These are phyloP conservation scores for Meloidogyne hapla DNA, from an alignment of 1,140 invertebrate species.

Conservation along the genomic window DNA sequence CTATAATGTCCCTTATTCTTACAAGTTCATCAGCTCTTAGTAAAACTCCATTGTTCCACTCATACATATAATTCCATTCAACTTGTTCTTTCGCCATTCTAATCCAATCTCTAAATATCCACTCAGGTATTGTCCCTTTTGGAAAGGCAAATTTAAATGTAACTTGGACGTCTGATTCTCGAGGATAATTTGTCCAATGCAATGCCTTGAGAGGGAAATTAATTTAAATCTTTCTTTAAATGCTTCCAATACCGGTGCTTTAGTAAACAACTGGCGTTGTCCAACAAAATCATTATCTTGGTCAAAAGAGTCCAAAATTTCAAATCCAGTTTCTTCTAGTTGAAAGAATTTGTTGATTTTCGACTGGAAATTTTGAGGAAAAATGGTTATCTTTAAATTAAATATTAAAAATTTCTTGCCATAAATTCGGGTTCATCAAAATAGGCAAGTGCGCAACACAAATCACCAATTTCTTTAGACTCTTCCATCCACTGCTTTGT, in stretches of 20 bases:
- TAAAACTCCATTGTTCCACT: constrained; percentile 48
- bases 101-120: constrained; percentile 46
- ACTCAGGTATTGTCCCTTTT: constrained; percentile 35
- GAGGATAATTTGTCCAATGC: constrained; percentile 50
- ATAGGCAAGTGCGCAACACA: constrained; percentile 35
- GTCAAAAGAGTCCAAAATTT: constrained; percentile 33
- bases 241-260: constrained; percentile 37
- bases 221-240: not conserved
- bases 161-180: constrained; percentile 49
- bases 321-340: constrained; percentile 18
- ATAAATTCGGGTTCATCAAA: constrained; percentile 46
- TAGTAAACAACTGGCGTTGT: constrained; percentile 33
- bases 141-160: constrained; percentile 51
- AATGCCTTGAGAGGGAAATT: constrained; percentile 35
- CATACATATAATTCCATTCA: constrained; percentile 47
- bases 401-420: constrained; percentile 15
- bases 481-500: constrained; percentile 40
- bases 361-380: constrained; percentile 1
- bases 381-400: not conserved
- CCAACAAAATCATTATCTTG: constrained; percentile 10
- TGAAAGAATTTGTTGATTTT: constrained; percentile 16
- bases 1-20: not conserved
- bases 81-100: constrained; percentile 16
- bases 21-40: constrained; percentile 47
- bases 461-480: constrained; percentile 2